Evolutionary conservation across 2,888 invertebrate genomes (phyloP), one percentile per base, ranked within the genome.

Genomic region (Caenorhabditis sp.): DNA sequence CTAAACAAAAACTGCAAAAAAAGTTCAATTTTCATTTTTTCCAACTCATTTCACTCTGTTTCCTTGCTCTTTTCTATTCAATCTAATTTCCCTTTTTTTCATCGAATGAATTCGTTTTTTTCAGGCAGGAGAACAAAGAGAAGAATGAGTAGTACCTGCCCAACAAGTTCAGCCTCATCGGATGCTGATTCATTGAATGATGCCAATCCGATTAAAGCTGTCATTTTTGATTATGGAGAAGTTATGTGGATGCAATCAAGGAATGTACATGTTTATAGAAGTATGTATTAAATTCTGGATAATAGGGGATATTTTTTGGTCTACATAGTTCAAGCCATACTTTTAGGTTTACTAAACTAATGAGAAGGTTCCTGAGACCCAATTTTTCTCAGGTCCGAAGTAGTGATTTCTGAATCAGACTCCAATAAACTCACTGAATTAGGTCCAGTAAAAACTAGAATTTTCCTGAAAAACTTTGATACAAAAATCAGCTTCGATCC

Each of bases 171-270:
- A 14, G 67, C 72, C 7, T 72, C 67, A 12, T 72, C 72, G 10
- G 72, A 72, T 53, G 71, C 67, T n/a, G 72, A 72, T 27, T 72
- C 72, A 23, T n/a, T 72, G 54, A 57, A 61, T 20, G 62, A 74
- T 58, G 69, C 66, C 53, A 66, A 74, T 50, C 74, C 74, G 20
- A 70, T 70, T 21, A 75, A 75, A 49, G 75, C 67, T 20, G 70
- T 75, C 27, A 75, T 75, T 26, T 75, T 75, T 50, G 75, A 75
- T 56, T 75, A 75, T 50, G 75, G 75, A 53, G 75, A 75, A 38
- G 75, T 75, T 10, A 49, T 75, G 57, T 75, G 75, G 75, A 67
- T 75, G 67, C 75, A 75, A 58, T 75, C 75, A 31, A 49, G 75
- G 36, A 75, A 75, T 66, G 70, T 75, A n/a, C 75, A 75, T 59